Evolutionary conservation across 2,888 invertebrate species (phyloP), one percentile per base, ranked within the genome.

Genomic region (Pyrrhosoma nymphula): DNA sequence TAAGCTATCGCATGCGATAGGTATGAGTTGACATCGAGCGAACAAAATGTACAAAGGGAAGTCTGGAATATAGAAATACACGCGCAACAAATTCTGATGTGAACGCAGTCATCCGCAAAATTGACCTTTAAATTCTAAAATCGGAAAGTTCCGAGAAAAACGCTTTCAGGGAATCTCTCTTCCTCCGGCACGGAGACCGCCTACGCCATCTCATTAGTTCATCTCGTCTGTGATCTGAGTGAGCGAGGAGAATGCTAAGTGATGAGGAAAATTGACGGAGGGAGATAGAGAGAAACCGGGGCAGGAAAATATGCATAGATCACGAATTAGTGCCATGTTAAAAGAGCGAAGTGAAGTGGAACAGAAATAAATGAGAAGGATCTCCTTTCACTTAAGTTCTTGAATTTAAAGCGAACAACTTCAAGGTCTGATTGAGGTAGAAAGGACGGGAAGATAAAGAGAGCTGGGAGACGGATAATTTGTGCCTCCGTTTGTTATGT

Each of bases 141-240:
- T 82, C 82, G 16, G 82, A 16, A 35, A 82, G 82, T 82, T 56
- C 90, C n/a, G 35, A 35, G 60, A 60, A 60, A 60, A 91, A 4
- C 35, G 30, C 90, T 60, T 39, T 60, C 90, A 56, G 39, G 35
- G n/a, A 60, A 91, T 47, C 26, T 55, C 89, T 30, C 23, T 56
- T 26, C 16, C 56, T 56, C 35, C 30, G 56, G 90, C 30, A n/a
- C 63, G 35, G 0, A 93, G 47, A 55, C 47, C 63, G 35, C 63
- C 63, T 93, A 75, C 47, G 63, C 88, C 89, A 89, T 89, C 55
- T 89, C 82, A 82, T 82, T 82, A 82, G 30, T 82, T 82, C 82
- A 82, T 82, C 30, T 82, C 82, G 16, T 82, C 35, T 82, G 14
- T 35, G 82, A 82, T 82, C 89, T 26, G 93, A 93, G 47, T n/a